phyloP scores from a whole-genome alignment of 2,797 vertebrate genomes.

The Phoebastria nigripes region DNA sequence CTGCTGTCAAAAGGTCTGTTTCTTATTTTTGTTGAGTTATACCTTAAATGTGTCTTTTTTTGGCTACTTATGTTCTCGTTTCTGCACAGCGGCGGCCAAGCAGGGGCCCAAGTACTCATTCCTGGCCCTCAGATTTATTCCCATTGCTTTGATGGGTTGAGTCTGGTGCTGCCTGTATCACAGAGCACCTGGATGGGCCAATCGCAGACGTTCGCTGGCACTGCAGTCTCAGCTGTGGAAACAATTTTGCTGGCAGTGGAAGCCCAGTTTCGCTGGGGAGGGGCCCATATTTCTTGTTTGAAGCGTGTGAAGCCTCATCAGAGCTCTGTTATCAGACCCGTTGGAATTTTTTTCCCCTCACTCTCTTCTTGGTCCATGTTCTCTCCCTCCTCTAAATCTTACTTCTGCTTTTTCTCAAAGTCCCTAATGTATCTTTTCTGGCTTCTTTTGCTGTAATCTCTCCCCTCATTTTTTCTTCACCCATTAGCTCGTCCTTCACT shows the following conservation, averaged over 20 bases:
- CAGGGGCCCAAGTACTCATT: conserved; percentile 39
- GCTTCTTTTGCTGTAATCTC: neutral
- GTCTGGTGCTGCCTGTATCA: conserved; percentile 49
- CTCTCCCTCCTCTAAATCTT: neutral
- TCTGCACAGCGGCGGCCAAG: conserved; percentile 19
- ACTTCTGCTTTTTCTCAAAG: conserved; percentile 12
- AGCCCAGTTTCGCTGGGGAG: neutral
- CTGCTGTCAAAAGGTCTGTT: conserved; percentile 55
- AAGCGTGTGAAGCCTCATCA: conserved; percentile 13
- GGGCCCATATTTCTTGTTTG: neutral
- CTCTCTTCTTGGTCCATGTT: neutral
- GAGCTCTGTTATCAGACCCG: neutral
- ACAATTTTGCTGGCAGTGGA: conserved; percentile 53
- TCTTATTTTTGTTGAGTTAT: conserved; percentile 61
- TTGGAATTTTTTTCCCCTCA: neutral
- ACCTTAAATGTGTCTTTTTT: conserved; percentile 35
- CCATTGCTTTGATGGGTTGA: neutral
- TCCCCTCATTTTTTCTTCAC: neutral
- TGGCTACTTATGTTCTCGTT: neutral
- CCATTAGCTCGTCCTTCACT: neutral
- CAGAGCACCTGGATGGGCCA: conserved; percentile 42
- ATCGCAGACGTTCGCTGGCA: neutral
- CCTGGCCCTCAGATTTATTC: conserved; percentile 52
- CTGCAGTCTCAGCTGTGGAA: conserved; percentile 44
- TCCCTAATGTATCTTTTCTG: neutral